Evolutionary conservation across 2,797 vertebrate species (phyloP).

Genomic region (Propithecus perrieri): DNA sequence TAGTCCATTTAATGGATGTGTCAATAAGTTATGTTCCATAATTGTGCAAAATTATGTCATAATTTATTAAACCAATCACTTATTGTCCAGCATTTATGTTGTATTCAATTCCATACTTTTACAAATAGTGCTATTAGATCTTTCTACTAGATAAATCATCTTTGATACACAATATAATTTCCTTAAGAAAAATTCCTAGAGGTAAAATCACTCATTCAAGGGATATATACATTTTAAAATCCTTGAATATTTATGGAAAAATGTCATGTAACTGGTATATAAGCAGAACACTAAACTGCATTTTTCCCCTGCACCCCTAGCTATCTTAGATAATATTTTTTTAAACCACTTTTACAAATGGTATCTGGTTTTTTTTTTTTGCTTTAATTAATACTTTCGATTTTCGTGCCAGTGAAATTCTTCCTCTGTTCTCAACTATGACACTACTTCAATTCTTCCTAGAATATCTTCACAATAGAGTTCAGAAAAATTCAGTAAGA

Average conservation of each 20-base stretch:
- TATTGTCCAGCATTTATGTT: slow-evolving; percentile 48
- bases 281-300: neutral
- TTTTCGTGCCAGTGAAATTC: neutral
- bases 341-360: neutral
- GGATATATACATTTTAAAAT: neutral
- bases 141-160: slow-evolving; percentile 41
- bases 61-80: slow-evolving; percentile 47
- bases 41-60: slow-evolving; percentile 21
- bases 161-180: slow-evolving; percentile 47
- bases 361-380: neutral
- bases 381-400: slow-evolving; percentile 5
- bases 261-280: neutral
- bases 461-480: neutral
- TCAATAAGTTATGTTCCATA: slow-evolving; percentile 43
- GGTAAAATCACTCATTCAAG: neutral
- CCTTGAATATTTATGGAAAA: neutral
- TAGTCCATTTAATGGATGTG: neutral
- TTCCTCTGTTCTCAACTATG: neutral
- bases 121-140: slow-evolving; percentile 8
- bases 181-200: neutral
- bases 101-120: slow-evolving; percentile 40
- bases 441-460: neutral
- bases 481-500: neutral
- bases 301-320: neutral
- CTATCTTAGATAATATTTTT: neutral